Evolutionary conservation across 2,113 vertebrate species (phyloP).

Genomic region (Bujurquina vittata): DNA sequence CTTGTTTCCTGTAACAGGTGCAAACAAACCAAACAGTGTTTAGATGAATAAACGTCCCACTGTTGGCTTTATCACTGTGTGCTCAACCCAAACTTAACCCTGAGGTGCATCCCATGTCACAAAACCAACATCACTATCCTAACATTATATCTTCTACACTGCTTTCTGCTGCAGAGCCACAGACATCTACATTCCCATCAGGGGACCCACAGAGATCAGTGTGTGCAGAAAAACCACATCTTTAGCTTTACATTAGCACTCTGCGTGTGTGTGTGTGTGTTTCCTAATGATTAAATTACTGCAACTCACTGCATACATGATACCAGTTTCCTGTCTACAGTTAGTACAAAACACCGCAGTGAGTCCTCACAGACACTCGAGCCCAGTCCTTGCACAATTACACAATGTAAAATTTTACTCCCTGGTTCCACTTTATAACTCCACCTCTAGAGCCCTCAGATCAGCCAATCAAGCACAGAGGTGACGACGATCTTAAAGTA

Average conservation of each 20-base stretch:
- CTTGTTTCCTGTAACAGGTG: neutral
- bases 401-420: neutral
- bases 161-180: no score
- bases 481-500: neutral
- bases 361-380: neutral
- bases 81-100: no score
- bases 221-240: no score
- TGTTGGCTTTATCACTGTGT: no score
- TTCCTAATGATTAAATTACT: neutral
- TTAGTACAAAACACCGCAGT: neutral
- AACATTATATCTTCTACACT: no score
- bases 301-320: neutral
- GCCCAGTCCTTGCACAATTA: neutral
- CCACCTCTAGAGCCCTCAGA: neutral
- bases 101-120: no score
- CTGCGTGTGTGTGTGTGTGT: no score
- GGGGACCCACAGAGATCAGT: no score
- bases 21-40: neutral
- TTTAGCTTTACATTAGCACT: no score
- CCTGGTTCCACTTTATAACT: neutral
- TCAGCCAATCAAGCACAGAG: neutral
- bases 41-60: neutral
- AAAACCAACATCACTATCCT: no score
- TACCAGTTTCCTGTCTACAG: neutral
- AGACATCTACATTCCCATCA: no score